Conservation (phyloP, 2,113 vertebrate genomes). For the Proteles cristata region DNA sequence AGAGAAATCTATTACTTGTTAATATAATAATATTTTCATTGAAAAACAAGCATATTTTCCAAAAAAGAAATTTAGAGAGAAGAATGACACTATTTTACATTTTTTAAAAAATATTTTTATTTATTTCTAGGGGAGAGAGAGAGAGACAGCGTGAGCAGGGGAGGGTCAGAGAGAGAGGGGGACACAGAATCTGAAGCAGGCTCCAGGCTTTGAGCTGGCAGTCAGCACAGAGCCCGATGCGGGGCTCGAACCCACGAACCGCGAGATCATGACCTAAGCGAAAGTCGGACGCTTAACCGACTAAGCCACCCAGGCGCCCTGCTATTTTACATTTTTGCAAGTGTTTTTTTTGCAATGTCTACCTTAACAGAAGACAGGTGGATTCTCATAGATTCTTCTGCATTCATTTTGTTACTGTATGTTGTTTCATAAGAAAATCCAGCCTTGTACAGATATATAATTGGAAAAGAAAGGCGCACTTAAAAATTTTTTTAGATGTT, state of each 20-base stretch:
- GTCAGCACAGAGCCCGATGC: no score
- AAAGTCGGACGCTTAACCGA: no score
- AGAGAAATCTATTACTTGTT: conserved; percentile 37
- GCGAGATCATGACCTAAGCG: no score
- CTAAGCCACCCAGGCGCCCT: no score
- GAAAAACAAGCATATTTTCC: conserved; percentile 44
- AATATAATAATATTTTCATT: conserved; percentile 21
- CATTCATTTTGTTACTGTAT: conserved; percentile 45
- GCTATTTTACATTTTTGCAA: conserved; percentile 60
- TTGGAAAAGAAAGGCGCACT: conserved; percentile 11
- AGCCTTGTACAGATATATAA: neutral
- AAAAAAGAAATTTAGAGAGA: conserved; percentile 45
- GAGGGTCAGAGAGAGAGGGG: no score
- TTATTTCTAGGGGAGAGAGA: no score
- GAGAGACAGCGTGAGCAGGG: no score
- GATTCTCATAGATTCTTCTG: conserved; percentile 18
- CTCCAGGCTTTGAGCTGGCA: no score
- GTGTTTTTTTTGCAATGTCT: neutral
- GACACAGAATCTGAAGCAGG: no score
- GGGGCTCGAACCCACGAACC: no score
- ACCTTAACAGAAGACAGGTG: conserved; percentile 45
- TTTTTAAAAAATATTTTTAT: conserved; percentile 13
- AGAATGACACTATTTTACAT: conserved; percentile 30
- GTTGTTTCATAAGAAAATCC: conserved; percentile 48
- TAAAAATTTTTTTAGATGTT: neutral